Evolutionary conservation across 1,140 invertebrate species (phyloP).

Genomic region (Trypoxylus dichotomus): DNA sequence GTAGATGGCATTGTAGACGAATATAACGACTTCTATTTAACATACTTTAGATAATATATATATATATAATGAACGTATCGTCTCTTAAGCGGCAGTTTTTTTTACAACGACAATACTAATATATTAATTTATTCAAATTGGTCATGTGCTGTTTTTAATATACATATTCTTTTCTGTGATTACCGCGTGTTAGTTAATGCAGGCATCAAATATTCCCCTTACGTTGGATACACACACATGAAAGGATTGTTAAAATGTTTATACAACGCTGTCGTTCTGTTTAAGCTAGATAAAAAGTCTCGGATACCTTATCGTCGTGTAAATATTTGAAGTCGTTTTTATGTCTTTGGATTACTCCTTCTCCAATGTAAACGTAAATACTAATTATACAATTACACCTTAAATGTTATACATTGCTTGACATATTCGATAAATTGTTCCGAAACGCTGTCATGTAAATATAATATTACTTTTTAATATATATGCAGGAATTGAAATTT

Average conservation of each 20-base stretch:
- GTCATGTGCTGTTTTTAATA: too few species aligned
- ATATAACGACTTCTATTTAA: too few species aligned
- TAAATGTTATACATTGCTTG: neutral
- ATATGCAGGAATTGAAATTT: too few species aligned
- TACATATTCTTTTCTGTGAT: neutral
- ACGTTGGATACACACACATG: neutral
- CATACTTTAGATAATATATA: too few species aligned
- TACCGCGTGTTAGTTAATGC: neutral
- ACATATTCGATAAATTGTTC: too few species aligned
- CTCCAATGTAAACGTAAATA: neutral
- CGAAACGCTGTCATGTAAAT: too few species aligned
- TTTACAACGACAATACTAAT: too few species aligned
- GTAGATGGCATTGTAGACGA: too few species aligned
- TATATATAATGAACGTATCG: too few species aligned
- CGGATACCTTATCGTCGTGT: conserved; percentile 5
- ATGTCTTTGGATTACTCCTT: neutral
- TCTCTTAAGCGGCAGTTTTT: too few species aligned
- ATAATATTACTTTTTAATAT: too few species aligned
- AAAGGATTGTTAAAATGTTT: conserved; percentile 7
- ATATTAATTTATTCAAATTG: too few species aligned
- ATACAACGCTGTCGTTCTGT: neutral
- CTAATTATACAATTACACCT: neutral
- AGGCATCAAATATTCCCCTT: neutral
- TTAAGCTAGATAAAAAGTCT: neutral
- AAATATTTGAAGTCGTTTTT: conserved; percentile 17